Evolutionary conservation across 2,888 invertebrate species (phyloP).

Genomic region (Tubulanus polymorphus): DNA sequence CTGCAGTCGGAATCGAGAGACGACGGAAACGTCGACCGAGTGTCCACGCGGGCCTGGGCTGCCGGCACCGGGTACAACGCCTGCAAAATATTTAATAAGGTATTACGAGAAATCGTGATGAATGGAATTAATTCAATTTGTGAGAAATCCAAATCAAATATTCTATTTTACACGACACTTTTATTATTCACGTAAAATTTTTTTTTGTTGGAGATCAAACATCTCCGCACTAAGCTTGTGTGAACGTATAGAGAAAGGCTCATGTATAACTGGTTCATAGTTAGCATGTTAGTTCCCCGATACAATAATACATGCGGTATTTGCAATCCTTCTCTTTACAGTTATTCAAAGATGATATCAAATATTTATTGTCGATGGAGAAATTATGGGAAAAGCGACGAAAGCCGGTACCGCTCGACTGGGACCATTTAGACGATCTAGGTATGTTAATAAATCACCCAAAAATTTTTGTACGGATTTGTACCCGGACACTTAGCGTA

Average conservation of each 20-base stretch:
- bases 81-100: conserved; percentile 80
- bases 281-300: not conserved
- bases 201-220: too few relatives aligned
- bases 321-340: too few relatives aligned
- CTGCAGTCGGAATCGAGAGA: conserved; percentile 54
- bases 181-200: too few relatives aligned
- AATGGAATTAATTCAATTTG: too few relatives aligned
- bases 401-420: conserved; percentile 69
- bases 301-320: not conserved
- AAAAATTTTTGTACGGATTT: too few relatives aligned
- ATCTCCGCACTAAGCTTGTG: too few relatives aligned
- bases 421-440: conserved; percentile 61
- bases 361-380: conserved; percentile 88
- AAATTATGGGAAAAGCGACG: conserved; percentile 87
- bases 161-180: too few relatives aligned
- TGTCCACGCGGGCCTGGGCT: conserved; percentile 84
- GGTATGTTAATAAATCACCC: conserved; percentile 42
- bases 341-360: conserved; percentile 90
- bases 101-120: too few relatives aligned
- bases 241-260: too few relatives aligned
- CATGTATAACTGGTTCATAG: too few relatives aligned
- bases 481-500: too few relatives aligned
- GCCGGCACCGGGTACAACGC: conserved; percentile 76
- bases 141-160: too few relatives aligned
- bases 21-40: conserved; percentile 39